Conservation (phyloP, 2,113 vertebrate genomes). For the Hemichromis elongatus region DNA sequence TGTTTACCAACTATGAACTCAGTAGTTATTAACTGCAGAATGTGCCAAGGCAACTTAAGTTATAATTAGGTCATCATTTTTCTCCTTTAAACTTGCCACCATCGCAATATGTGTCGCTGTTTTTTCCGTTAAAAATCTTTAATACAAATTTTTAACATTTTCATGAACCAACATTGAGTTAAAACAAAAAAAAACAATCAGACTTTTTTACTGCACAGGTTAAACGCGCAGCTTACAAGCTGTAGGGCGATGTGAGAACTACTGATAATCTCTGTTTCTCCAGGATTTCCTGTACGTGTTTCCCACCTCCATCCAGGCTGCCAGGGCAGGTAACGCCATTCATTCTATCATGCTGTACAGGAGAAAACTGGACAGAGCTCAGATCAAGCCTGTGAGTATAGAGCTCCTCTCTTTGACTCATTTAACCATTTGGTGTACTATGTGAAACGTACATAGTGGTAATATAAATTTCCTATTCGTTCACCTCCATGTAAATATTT, state of each 20-base stretch:
- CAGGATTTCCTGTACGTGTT: slow-evolving; percentile 86
- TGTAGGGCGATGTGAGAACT: background rate
- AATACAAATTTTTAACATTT: background rate
- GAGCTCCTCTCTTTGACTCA: background rate
- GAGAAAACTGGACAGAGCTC: slow-evolving; percentile 89
- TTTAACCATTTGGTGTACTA: background rate
- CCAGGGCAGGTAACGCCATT: slow-evolving; percentile 90
- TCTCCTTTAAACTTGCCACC: background rate
- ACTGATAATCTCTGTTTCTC: background rate
- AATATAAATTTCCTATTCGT: background rate
- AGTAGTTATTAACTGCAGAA: background rate
- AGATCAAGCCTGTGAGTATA: slow-evolving; percentile 89
- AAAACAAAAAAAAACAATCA: background rate
- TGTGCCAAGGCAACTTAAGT: background rate
- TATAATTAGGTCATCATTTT: background rate
- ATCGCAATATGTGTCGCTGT: background rate
- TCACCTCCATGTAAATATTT: slow-evolving; percentile 1
- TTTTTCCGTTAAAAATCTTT: background rate
- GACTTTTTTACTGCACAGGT: background rate
- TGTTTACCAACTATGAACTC: background rate
- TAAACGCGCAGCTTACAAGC: background rate
- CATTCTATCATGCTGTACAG: slow-evolving; percentile 89
- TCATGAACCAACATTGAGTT: background rate
- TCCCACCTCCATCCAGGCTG: slow-evolving; percentile 86
- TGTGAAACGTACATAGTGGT: background rate